Evolutionary conservation across 2,888 invertebrate species (phyloP).

Genomic region (Drosophila anomalata): DNA sequence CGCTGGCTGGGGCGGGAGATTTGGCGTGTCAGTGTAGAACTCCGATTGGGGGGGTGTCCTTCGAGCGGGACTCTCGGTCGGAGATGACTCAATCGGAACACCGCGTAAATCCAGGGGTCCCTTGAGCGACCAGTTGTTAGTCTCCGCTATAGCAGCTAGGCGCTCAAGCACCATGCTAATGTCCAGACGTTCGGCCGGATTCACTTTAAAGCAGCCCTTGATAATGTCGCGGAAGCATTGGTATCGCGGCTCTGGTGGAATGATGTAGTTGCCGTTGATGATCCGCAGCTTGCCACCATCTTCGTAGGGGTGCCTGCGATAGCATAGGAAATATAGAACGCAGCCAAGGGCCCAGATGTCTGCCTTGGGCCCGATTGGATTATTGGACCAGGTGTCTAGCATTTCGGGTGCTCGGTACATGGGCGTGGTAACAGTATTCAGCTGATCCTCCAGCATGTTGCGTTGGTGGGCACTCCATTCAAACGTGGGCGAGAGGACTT

Average conservation of each 20-base stretch:
- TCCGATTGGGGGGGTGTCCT: slow-evolving; percentile 60
- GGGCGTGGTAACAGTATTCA: slow-evolving; percentile 88
- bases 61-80: slow-evolving; percentile 64
- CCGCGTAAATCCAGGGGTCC: slow-evolving; percentile 87
- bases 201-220: slow-evolving; percentile 91
- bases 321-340: slow-evolving; percentile 95
- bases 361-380: slow-evolving; percentile 93
- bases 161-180: slow-evolving; percentile 93
- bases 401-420: slow-evolving; percentile 99
- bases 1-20: slow-evolving; percentile 29
- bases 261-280: slow-evolving; percentile 96
- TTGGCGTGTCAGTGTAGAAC: slow-evolving; percentile 72
- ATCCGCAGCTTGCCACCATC: slow-evolving; percentile 98
- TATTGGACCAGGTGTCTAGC: slow-evolving; percentile 98
- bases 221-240: slow-evolving; percentile 95
- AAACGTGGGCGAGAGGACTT: slow-evolving; percentile 91
- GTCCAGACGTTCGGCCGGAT: slow-evolving; percentile 92
- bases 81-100: slow-evolving; percentile 80
- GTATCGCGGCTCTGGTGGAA: slow-evolving; percentile 92
- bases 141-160: slow-evolving; percentile 94
- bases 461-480: slow-evolving; percentile 97
- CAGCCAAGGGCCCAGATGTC: slow-evolving; percentile 99
- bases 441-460: slow-evolving; percentile 95
- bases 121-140: slow-evolving; percentile 92
- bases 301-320: slow-evolving; percentile 97